phyloP scores from a whole-genome alignment of 2,113 vertebrate species.

The Psephotus haematonotus region DNA sequence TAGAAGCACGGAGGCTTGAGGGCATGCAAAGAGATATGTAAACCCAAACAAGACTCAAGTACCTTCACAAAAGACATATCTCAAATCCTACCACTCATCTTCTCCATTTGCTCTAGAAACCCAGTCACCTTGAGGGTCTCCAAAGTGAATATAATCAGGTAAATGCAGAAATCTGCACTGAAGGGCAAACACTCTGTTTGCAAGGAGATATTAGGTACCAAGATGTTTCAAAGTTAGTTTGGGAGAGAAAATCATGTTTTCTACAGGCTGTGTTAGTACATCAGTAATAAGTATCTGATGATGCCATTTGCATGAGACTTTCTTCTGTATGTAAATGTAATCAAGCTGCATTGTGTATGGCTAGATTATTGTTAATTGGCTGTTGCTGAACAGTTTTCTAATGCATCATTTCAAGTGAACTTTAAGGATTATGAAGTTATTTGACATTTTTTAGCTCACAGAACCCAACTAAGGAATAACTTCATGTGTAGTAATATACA shows the following conservation, averaged over 20 bases:
- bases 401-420: conserved; percentile 4
- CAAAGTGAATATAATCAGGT: not conserved
- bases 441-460: not conserved
- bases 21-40: not conserved
- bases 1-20: not conserved
- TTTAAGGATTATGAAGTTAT: conserved; percentile 31
- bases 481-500: not conserved
- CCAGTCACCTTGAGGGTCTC: not conserved
- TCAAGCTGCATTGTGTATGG: conserved; percentile 53
- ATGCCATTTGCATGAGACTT: conserved; percentile 24
- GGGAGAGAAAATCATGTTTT: conserved; percentile 13
- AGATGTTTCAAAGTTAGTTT: not conserved
- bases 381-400: not conserved
- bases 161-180: not conserved
- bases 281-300: not conserved
- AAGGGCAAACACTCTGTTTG: not conserved
- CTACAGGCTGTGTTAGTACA: not conserved
- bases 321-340: conserved; percentile 53
- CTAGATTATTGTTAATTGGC: conserved; percentile 43
- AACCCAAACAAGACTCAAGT: not conserved
- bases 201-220: not conserved
- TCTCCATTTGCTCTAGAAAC: not conserved
- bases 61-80: not conserved
- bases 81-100: not conserved
- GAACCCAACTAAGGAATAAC: conserved; percentile 13